These are phyloP conservation scores for Microtus agrestis DNA, from an alignment of 2,797 vertebrate species.

Conservation along the genomic window DNA sequence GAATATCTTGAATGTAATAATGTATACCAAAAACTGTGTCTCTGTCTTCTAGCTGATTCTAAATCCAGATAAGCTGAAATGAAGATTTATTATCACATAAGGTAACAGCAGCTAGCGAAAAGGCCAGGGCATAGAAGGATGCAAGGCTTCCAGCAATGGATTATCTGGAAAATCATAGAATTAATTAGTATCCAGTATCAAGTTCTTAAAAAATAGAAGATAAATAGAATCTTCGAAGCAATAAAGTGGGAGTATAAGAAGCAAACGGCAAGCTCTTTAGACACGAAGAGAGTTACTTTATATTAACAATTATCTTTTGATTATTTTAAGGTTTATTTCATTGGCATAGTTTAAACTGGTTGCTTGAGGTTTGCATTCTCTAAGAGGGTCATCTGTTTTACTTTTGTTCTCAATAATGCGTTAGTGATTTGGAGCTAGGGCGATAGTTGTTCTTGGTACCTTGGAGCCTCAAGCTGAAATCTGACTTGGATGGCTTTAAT, in stretches of 20 bases:
- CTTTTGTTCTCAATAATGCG: conserved; percentile 1
- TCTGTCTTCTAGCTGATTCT: background rate
- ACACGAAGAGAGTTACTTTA: background rate
- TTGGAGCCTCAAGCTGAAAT: background rate
- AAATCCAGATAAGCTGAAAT: background rate
- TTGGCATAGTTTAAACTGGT: background rate
- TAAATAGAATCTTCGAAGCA: background rate
- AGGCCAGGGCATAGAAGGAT: background rate
- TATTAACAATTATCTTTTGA: background rate
- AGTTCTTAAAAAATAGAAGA: background rate
- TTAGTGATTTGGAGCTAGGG: background rate
- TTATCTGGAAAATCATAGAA: background rate
- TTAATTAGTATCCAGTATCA: background rate
- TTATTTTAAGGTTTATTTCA: background rate
- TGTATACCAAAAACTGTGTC: background rate
- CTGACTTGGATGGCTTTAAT: background rate
- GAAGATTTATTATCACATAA: background rate
- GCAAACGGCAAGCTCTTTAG: background rate
- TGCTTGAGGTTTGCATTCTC: background rate
- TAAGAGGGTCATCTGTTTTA: background rate
- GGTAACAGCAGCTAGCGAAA: background rate
- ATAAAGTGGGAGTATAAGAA: rapidly evolving
- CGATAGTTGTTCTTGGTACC: background rate
- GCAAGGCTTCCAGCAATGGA: background rate
- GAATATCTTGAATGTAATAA: background rate